Evolutionary conservation across 2,888 invertebrate genomes (phyloP), one percentile per base, ranked within the genome.

Genomic region (Opisthograptis luteolata): DNA sequence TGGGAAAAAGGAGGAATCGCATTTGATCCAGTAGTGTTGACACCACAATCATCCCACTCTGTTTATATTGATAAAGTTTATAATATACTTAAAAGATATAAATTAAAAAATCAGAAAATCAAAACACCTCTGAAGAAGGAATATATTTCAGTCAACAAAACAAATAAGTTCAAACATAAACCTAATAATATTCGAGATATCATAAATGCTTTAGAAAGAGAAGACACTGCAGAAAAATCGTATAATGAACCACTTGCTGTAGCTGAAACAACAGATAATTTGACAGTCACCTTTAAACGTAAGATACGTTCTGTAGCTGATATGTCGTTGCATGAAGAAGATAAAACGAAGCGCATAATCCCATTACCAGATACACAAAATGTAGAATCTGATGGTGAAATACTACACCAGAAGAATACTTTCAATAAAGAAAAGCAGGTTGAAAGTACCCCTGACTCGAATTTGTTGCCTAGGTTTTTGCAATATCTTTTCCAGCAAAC

Each of bases 1-100:
- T 90, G 89, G 90, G 79, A 90, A 32, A 84, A 79, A 60, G 88
- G 88, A 27, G 90, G 90, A 1, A 75, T 90, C 41, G 79, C 82
- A 25, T 74, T 90, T 41, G 75, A 84, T 64, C 87, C 89, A 17
- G 45, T 66, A 9, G 73, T 87, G 55, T 66, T 89, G 31, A 84
- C 73, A 8, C 74, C 82, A 8, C 61, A 63, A 37, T 71, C 76
- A 14, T 73, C 79, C 6, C 62, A 79, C 56, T 55, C 64, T 13
- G 41, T 68, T 35, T 84, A 85, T 54, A 66, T 74, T 10, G 73
- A 86, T 42, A 84, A 84, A 58, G 25, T 88, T 20, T 58, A 78
- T 25, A 62, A 66, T 27, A 49, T 85, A 22, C 55, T 89, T 1
- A 62, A 70, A 58, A 71, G 68, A 22, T 81, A 72, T 55, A 58